Base-by-base conservation (phyloP, 2,113 vertebrate genomes). In the Xenopus borealis region DNA sequence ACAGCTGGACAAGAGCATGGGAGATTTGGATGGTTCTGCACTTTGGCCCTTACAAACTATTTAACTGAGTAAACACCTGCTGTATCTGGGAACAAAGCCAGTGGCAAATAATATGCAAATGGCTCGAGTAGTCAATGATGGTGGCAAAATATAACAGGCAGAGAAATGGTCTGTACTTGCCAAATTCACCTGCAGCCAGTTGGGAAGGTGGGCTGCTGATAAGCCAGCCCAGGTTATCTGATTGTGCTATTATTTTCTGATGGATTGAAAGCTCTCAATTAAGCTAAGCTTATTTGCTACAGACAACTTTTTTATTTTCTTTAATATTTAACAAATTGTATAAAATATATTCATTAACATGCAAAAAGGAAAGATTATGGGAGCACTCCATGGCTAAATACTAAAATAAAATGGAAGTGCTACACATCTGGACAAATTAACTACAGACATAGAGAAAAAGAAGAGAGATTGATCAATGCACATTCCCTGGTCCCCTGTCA, bases 51-150 rank as follows among this genome's bases (percentile, higher is more conserved):
- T 10, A 44, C 44, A 62, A 53, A 45, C 66, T 69, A 63, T 76
- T 76, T 76, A 76, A 76, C 63, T 76, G 73, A 76, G 68, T 67
- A 76, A 76, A 69, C 73, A 76, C 73, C 73, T 76, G 73, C 66
- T 69, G n/a, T 16, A 63, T 45, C 73, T 64, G 59, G 73, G 73
- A 62, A 55, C 27, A 1, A 6, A 20, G 66, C 73, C 73, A 76
- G 30, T 10, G 30, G 62, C 44, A 68, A 68, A 75, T 59, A 76
- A 62, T 69, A 63, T 69, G 66, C 66, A 62, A 66, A 50, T 23
- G 66, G 47, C 52, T 40, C 40, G 68, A 64, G 14, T 62, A n/a
- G 17, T 27, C 65, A 64, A 59, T 10, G 27, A 18, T 57, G 59
- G 66, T 53, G 59, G 17, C 62, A 62, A 47, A 53, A 13, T 55